Evolutionary conservation across 2,888 invertebrate genomes (phyloP).

Genomic region (Nemurella pictetii): DNA sequence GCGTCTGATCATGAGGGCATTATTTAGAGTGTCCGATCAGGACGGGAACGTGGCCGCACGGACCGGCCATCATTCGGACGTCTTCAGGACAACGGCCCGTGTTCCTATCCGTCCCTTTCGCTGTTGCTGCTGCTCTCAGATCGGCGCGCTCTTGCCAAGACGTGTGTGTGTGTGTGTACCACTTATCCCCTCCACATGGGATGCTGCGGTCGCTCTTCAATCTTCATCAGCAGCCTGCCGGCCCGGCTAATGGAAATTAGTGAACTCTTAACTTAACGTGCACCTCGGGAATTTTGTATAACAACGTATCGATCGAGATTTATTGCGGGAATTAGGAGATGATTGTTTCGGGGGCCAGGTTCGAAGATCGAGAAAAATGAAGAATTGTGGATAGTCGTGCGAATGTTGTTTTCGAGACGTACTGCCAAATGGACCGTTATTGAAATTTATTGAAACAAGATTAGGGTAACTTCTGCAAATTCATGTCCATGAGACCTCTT

Average conservation of each 20-base stretch:
- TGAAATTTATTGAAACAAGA: no score
- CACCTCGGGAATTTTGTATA: background rate
- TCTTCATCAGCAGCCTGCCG: background rate
- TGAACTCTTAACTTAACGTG: background rate
- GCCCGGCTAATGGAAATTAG: background rate
- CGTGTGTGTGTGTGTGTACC: background rate
- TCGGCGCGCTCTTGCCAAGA: no score
- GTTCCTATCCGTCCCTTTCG: background rate
- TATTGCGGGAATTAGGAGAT: no score
- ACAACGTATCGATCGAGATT: no score
- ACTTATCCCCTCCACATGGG: background rate
- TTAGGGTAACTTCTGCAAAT: no score
- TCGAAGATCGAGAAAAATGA: no score
- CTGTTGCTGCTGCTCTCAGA: background rate
- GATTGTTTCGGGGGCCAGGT: no score
- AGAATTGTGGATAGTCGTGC: no score
- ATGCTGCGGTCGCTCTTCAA: no score
- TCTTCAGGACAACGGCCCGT: background rate
- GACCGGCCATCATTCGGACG: background rate
- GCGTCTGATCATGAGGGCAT: background rate
- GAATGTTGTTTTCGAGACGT: no score
- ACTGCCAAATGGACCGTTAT: no score
- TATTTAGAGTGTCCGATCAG: background rate
- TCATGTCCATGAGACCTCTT: no score
- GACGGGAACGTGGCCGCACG: background rate